Percentiles rank a stretch among this genome's conserved stretches.
Conservation (phyloP, 1,140 invertebrate genomes). For the silkworm (Bombyx mori) region DNA sequence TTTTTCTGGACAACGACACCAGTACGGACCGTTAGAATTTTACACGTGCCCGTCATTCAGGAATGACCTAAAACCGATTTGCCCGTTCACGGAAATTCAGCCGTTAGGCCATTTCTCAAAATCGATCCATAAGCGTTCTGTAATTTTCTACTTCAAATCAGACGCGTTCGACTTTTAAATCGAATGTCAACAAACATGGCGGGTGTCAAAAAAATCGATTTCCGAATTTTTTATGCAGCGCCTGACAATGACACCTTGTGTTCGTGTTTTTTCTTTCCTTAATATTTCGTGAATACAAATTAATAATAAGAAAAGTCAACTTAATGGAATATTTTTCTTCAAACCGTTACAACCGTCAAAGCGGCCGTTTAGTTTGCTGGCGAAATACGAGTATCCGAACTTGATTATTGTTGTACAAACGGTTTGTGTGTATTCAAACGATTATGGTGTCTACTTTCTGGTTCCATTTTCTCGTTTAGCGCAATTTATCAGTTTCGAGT, state of each 20-base stretch:
- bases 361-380: constrained; percentile 4
- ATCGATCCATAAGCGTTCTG: constrained; percentile 31
- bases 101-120: constrained; percentile 34
- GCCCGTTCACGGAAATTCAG: constrained; percentile 24
- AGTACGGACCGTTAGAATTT: constrained; percentile 30
- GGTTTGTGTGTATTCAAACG: constrained; percentile 22
- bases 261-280: constrained; percentile 9
- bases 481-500: constrained; percentile 52
- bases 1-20: no score
- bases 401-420: constrained; percentile 20
- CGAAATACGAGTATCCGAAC: constrained; percentile 5
- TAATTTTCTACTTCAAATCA: constrained; percentile 33
- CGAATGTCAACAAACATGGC: constrained; percentile 47
- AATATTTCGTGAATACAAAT: constrained; percentile 11
- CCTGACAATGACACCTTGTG: constrained; percentile 18
- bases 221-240: constrained; percentile 38
- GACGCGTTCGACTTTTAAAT: constrained; percentile 21
- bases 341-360: constrained; percentile 18
- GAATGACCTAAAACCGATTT: constrained; percentile 25
- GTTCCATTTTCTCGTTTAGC: constrained; percentile 52
- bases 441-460: constrained; percentile 29
- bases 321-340: constrained; percentile 13
- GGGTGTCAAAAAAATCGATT: constrained; percentile 38
- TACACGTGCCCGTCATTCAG: constrained; percentile 29
- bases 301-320: constrained; percentile 12